Base-by-base conservation (phyloP, 2,113 vertebrate genomes). In the Xenotilapia caudafasciata region DNA sequence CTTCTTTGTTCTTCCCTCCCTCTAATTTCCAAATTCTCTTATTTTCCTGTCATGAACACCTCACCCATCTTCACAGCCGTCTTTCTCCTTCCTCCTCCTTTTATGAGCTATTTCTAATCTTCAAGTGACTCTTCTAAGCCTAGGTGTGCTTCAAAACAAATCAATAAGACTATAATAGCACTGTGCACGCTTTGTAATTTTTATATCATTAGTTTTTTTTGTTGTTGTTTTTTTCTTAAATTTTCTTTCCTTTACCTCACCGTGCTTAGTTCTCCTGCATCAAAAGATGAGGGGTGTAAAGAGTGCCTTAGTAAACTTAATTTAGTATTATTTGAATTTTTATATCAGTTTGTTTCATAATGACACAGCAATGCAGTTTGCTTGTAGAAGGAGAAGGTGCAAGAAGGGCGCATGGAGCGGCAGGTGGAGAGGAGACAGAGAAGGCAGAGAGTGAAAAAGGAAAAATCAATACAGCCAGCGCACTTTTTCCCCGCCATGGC, bases 311-410 rank as follows among this genome's bases (percentile, higher is more conserved):
- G 93, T 98, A 97, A 98, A 98, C 97, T 98, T 99, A 98, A 98
- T 99, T 99, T 98, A 97, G 97, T 98, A 98, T 99, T 99, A 98
- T 97, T 98, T 99, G 97, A 99, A 99, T 99, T 98, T 97, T 97
- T 97, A 98, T 97, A 98, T 99, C 97, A 98, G 97, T 98, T 98
- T 97, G 97, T 98, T 98, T 98, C 97, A 97, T 98, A 98, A 98
- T 98, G 97, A 98, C 98, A 97, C 96, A 98, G 97, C 92, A 93
- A 83, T 88, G 94, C 51, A 77, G 91, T 80, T 17, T 77, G 90
- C 58, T 31, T 70, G 49, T 58, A 95, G 95, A 95, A 96, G 93
- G 96, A 40, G 85, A 42, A 38, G 95, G 93, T 94, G 94, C 96
- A 65, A 31, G 68, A 82, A 47, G 28, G 7, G 26, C 5, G 38